Percentiles rank a stretch among this genome's conserved stretches.
Conservation (phyloP, 2,888 invertebrate genomes). For the Cantharis rustica region DNA sequence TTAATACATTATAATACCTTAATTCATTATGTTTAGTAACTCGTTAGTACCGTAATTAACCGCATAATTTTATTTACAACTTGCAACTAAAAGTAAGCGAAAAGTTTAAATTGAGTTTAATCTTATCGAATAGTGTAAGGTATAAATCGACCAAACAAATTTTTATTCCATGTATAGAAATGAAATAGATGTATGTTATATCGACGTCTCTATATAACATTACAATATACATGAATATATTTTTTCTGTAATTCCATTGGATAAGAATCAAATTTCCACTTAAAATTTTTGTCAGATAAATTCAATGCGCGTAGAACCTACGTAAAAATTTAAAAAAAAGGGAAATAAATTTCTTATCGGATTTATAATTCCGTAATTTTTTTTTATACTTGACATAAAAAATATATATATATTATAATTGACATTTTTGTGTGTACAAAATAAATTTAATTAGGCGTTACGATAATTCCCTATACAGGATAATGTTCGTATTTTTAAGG, state of each 20-base stretch:
- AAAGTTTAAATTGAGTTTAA: neutral
- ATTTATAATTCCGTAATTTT: no score
- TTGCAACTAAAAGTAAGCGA: no score
- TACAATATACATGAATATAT: no score
- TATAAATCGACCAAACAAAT: neutral
- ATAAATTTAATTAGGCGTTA: neutral
- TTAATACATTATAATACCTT: neutral
- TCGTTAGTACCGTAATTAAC: neutral
- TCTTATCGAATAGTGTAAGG: neutral
- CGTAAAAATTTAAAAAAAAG: no score
- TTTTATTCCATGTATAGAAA: neutral
- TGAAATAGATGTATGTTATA: neutral
- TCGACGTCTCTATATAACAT: no score
- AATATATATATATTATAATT: no score
- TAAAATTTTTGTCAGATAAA: no score
- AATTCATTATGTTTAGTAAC: neutral
- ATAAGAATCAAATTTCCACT: neutral
- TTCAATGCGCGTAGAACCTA: no score
- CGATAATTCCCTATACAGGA: neutral
- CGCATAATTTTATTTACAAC: neutral
- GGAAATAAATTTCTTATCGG: no score
- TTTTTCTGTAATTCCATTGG: neutral
- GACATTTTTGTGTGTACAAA: no score
- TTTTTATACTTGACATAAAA: no score
- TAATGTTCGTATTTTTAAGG: slow-evolving; percentile 33